Conservation (phyloP, 2,797 vertebrate genomes). For the Pyrrhura leucotis region DNA sequence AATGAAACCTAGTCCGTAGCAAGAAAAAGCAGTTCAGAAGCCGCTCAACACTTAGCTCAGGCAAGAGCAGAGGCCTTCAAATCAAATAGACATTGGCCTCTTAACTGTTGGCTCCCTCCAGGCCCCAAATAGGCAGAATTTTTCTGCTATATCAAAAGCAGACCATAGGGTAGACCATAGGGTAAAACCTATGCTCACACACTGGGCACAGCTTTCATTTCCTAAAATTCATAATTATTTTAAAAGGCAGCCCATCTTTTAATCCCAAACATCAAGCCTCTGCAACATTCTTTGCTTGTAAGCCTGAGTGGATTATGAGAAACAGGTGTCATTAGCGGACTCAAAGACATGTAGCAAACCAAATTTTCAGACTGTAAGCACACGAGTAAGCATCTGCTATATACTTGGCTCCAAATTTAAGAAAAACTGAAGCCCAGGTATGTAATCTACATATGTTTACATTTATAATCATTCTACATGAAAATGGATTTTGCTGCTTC, state of each 20-base stretch:
- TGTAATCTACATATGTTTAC: not conserved
- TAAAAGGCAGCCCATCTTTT: not conserved
- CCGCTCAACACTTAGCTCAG: not conserved
- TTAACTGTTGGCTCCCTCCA: not conserved
- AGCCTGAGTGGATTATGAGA: not conserved
- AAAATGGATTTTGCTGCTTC: not conserved
- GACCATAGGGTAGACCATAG: accelerated
- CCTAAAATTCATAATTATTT: not conserved
- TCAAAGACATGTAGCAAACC: not conserved
- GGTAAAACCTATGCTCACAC: not conserved
- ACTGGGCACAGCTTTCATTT: not conserved
- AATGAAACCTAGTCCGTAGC: not conserved
- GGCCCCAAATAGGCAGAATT: not conserved
- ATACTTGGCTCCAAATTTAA: not conserved
- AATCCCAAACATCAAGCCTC: not conserved
- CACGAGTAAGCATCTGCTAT: not conserved
- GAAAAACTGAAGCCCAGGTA: not conserved
- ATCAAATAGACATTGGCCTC: not conserved
- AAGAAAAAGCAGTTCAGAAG: not conserved
- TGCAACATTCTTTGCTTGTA: not conserved
- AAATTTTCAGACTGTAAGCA: not conserved
- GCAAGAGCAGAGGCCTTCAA: not conserved
- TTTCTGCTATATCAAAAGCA: not conserved
- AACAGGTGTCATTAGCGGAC: not conserved
- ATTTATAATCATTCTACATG: not conserved